Evolutionary conservation across 2,797 vertebrate genomes (phyloP), one percentile per base, ranked within the genome.

Genomic region (Enteromius afrohamiltoni): DNA sequence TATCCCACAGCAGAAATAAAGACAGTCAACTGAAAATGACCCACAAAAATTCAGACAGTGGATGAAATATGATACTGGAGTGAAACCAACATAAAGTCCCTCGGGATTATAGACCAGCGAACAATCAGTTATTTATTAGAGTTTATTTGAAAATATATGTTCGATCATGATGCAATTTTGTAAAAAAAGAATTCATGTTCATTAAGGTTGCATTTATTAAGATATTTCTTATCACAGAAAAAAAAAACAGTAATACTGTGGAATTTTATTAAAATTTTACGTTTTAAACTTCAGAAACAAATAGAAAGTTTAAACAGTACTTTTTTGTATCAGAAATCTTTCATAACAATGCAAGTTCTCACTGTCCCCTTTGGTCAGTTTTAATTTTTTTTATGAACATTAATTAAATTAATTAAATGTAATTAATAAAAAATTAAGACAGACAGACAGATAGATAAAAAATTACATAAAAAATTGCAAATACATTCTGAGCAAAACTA

Each of bases 1-100:
- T 78, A 86, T 85, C 85, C 83, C 74, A 80, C 84, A 75, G 89
- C 79, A 77, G 16, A 58, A 47, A 82, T 31, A 42, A 51, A 64
- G 26, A 37, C 47, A 85, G 82, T 34, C 62, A 77, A 74, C 26
- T 23, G 42, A 16, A 79, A 85, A 70, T 85, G 71, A 83, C 23
- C 79, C 75, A 58, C 73, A 49, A 51, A 77, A 47, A 69, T 49
- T 78, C 68, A 79, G 34, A 71, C 45, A 37, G 10, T 74, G 13
- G 10, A 60, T 21, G 67, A 86, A 87, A 87, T 65, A 3, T 4
- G 40, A 87, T 51, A 34, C 29, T 19, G 14, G 37, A 85, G 65
- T 45, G 62, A 78, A 87, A 79, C 23, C 74, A 77, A 62, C 47
- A 29, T 26, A 19, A 37, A 62, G 19, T 45, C 42, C 42, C 42